phyloP scores from a whole-genome alignment of 1,140 invertebrate species.

The Chironomus striatipennis region DNA sequence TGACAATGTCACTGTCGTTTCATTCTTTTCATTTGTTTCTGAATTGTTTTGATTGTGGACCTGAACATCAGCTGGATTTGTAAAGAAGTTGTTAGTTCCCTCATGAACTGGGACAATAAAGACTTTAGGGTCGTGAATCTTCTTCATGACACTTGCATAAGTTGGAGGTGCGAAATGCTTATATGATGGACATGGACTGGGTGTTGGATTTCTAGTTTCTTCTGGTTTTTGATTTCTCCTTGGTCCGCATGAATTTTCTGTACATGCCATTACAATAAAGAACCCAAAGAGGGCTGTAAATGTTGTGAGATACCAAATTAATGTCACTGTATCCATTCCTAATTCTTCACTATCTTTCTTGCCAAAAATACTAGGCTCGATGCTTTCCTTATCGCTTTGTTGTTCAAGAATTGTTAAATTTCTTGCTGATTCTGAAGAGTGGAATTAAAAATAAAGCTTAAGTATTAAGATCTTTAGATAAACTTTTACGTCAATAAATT shows the following conservation, averaged over 20 bases:
- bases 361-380: neutral
- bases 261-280: conserved; percentile 39
- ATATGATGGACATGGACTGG: conserved; percentile 38
- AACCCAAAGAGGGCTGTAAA: conserved; percentile 38
- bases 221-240: neutral
- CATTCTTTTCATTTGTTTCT: neutral
- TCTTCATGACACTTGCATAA: conserved; percentile 38
- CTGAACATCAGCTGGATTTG: neutral
- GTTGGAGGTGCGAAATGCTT: conserved; percentile 39
- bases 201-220: conserved; percentile 30
- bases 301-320: conserved; percentile 39
- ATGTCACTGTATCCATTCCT: conserved; percentile 40
- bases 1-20: neutral
- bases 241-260: conserved; percentile 33
- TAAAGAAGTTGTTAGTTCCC: neutral
- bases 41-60: neutral
- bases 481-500: no score
- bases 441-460: no score
- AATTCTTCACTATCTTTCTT: neutral
- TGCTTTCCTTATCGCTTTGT: no score
- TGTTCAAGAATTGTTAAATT: no score
- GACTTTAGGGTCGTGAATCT: conserved; percentile 28
- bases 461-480: no score
- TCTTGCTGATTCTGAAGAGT: no score
- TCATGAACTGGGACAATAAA: neutral